Base-by-base conservation (phyloP, 2,888 invertebrate genomes). In the Digitonthophagus gazella region DNA sequence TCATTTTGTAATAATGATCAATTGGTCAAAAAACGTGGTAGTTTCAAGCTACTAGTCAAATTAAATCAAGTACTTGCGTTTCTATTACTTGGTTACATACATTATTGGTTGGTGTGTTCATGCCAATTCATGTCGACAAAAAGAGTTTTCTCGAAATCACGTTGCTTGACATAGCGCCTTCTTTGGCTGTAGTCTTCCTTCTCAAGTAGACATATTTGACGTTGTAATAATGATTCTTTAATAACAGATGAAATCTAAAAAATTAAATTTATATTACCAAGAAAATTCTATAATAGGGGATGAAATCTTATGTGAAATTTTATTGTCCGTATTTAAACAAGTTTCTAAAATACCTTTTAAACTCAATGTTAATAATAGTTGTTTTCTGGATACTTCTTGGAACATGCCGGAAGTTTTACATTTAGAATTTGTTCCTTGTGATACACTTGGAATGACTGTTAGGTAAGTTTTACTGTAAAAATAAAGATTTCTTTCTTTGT, bases 361-460 rank as follows among this genome's bases (percentile, higher is more conserved):
- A 69, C 77, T 88, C 67, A 84, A 87, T 76, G 75, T 87, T 56
- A 80, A 83, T 74, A 89, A 89, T 79, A 80, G 86, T 2, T 84
- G 86, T 69, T 90, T 90, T 77, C 79, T 90, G 72, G 90, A 90
- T 78, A 83, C 85, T 64, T 86, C 87, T 0, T 90, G 90, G 90
- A 83, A 84, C 67, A 77, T 90, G 66, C 88, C 89, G 15, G 83
- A 84, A 61, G 83, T 85, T 69, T 77, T 83, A 54, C 81, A 82
- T 68, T 80, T 87, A 71, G 88, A 89, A 77, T 81, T 90, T 74
- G 89, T 90, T 67, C 90, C 90, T 22, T 88, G 88, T 76, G 84
- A 83, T 75, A 85, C 82, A 73, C 81, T 91, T 66, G 91, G 90
- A 69, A 81, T 90, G 66, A 85, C 86, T 74, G 83, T 89, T 54